A percentile compares a stretch with the other conserved stretches of the same genome.
These are phyloP conservation scores for Corapipo altera DNA, from an alignment of 2,113 vertebrate species.

Conservation along the genomic window DNA sequence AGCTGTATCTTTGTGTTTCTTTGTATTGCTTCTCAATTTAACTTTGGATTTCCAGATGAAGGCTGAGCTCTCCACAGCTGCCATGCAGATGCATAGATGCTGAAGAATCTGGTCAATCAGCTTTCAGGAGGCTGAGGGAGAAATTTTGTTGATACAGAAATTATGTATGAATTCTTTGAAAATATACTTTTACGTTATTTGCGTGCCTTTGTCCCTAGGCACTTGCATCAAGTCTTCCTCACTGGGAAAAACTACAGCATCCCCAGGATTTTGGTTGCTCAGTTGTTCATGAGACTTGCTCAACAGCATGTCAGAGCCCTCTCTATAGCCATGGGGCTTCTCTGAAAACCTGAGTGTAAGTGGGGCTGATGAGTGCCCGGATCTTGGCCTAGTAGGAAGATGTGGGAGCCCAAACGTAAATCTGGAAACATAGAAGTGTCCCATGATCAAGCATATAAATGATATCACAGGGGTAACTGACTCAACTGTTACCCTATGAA, in stretches of 20 bases:
- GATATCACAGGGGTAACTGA: not conserved
- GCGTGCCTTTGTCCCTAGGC: not conserved
- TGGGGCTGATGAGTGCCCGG: not conserved
- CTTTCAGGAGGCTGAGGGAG: not conserved
- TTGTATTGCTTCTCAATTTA: not conserved
- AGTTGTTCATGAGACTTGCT: not conserved
- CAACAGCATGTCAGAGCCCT: not conserved
- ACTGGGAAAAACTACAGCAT: not conserved
- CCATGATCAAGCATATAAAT: not conserved
- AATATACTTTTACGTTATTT: not conserved
- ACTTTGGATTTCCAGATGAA: not conserved
- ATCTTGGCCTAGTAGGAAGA: not conserved
- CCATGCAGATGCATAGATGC: not conserved
- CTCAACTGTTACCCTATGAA: not conserved
- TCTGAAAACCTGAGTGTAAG: not conserved
- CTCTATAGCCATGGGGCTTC: not conserved
- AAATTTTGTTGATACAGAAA: not conserved
- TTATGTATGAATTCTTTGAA: not conserved
- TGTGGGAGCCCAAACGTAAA: not conserved
- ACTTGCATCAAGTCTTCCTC: not conserved
- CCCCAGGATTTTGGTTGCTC: not conserved
- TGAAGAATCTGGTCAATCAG: not conserved
- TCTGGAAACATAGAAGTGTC: not conserved
- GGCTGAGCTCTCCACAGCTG: not conserved
- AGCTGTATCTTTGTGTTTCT: not conserved